Evolutionary conservation across 2,888 invertebrate species (phyloP), one percentile per base, ranked within the genome.

Genomic region (Philhelius pedissequus): DNA sequence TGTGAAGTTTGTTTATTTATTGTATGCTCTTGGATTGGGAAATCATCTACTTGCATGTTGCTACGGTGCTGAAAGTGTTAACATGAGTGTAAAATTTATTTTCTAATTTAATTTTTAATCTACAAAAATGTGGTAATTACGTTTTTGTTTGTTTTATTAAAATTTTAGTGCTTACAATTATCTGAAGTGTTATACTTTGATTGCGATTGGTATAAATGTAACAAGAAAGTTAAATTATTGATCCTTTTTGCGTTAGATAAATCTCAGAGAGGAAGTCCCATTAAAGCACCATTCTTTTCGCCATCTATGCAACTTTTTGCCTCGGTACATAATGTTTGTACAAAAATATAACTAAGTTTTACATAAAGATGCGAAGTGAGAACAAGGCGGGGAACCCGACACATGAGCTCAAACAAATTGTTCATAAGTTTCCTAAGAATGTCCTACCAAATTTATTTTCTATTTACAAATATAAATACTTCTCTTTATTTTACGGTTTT

Each of bases 291-390:
- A 22, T 81, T 81, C 22, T 81, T 81, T 32, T 7, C 54, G n/a
- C 81, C 76, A 35, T 76, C 76, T 4, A 11, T 81, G 32, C 25
- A 50, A 3, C 56, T 76, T 5, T 66, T 81, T 35, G 64, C 66
- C 1, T 32, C 45, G 6, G 76, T 70, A 43, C 2, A 38, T 0
- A 6, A 0, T 38, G 6, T 38, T 15, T 1, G 0, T 35, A n/a
- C 5, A n/a, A 35, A 35, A 4, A 5, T 1, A n/a, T n/a, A n/a
- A n/a, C n/a, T n/a, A n/a, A n/a, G n/a, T n/a, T n/a, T n/a, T n/a
- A n/a, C n/a, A n/a, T n/a, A n/a, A n/a, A n/a, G n/a, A n/a, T n/a
- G n/a, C n/a, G n/a, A n/a, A n/a, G n/a, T n/a, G n/a, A n/a, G n/a
- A n/a, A n/a, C n/a, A n/a, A n/a, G n/a, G n/a, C n/a, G n/a, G n/a